Base-by-base conservation (phyloP, 2,797 vertebrate genomes). In the Gymnothorax javanicus region DNA sequence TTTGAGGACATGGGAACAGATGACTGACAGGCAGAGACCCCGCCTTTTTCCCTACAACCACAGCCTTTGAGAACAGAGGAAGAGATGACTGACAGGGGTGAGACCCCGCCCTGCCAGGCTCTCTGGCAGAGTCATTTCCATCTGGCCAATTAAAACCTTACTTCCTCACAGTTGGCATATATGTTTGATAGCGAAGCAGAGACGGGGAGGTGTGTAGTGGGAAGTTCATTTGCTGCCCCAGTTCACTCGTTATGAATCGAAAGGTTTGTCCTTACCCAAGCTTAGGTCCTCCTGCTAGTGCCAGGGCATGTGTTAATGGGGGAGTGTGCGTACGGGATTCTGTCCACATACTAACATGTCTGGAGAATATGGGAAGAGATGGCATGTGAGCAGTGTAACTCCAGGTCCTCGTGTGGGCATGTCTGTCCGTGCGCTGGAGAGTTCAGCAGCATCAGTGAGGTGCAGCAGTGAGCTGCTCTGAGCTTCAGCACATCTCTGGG, bases 101-200 rank as follows among this genome's bases (percentile, higher is more conserved):
- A 95, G 93, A 95, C 94, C 91, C 92, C 91, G 94, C 93, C 93
- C 92, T 94, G 95, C 94, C 94, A 95, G 93, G 92, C 91, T 91
- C 93, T 94, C 95, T 96, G 95, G 94, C 94, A 95, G 94, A 96
- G 92, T 96, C 95, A 95, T 96, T 94, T 94, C 93, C 95, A 94
- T 95, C 92, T 91, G 91, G 92, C 88, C 92, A 89, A 91, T 93
- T 96, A 96, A 96, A 95, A 96, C 95, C 95, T 95, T 94, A 95
- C 93, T 94, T 94, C 94, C 92, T 92, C 94, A 94, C 92, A 93
- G 93, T 93, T 95, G 93, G 92, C 95, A 95, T 96, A 95, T 93
- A 94, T 96, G 94, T 95, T 93, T 92, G 93, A 94, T 91, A 94
- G 75, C 56, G 85, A 6, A 33, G 62, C 69, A 43, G 75, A 27